phyloP scores from a whole-genome alignment of 2,113 vertebrate species.

The Sturnira hondurensis region DNA sequence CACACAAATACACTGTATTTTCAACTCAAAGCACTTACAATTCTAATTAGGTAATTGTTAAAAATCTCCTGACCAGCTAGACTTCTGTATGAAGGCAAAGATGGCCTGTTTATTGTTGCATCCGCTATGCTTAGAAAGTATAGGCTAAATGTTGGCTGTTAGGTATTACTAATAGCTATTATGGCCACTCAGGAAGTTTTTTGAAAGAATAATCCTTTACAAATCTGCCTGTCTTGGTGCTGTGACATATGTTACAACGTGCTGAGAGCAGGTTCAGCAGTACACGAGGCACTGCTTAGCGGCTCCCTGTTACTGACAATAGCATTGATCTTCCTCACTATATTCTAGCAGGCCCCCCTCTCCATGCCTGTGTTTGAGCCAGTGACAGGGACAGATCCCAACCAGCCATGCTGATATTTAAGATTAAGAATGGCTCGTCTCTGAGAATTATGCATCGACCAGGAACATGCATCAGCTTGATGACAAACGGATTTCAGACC shows the following conservation, averaged over 20 bases:
- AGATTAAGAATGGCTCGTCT: background rate
- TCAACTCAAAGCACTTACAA: background rate
- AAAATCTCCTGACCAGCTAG: background rate
- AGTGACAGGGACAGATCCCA: background rate
- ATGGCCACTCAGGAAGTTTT: background rate
- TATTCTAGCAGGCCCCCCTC: background rate
- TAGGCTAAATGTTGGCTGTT: background rate
- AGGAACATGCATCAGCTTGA: background rate
- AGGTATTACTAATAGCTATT: background rate
- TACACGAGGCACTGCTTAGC: background rate
- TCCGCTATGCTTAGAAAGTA: background rate
- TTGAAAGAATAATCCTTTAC: background rate
- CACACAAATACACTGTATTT: background rate
- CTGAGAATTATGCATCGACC: background rate
- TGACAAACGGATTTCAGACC: background rate
- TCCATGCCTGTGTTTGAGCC: background rate
- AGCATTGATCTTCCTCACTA: background rate
- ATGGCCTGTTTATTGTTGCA: background rate
- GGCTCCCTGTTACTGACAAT: background rate
- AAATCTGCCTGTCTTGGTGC: background rate
- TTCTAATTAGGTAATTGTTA: background rate
- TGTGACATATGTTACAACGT: background rate
- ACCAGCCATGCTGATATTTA: background rate
- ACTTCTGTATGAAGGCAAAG: background rate
- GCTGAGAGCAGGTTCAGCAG: background rate